Conservation (phyloP, 2,888 invertebrate genomes). For the Sarcophaga carnaria region DNA sequence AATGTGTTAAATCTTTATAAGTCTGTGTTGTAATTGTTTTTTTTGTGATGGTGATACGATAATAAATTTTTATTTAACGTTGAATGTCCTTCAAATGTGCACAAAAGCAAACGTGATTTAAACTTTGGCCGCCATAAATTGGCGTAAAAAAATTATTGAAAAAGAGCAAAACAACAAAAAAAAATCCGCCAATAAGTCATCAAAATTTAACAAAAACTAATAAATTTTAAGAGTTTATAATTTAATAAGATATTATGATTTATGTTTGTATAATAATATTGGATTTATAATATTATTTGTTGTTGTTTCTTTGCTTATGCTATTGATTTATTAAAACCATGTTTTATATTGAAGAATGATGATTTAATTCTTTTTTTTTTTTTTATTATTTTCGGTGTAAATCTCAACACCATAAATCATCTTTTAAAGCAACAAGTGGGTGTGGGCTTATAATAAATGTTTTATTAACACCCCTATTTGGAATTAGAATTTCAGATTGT, state of each 20-base stretch:
- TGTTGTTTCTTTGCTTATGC: background rate
- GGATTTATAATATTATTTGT: background rate
- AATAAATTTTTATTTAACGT: conserved; percentile 58
- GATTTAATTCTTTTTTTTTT: background rate
- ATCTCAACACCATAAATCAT: background rate
- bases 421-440: background rate
- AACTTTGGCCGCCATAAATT: conserved; percentile 52
- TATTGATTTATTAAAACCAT: background rate
- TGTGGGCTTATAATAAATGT: background rate
- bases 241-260: too few relatives aligned
- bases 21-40: conserved; percentile 32
- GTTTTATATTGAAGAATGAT: background rate
- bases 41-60: conserved; percentile 15
- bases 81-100: conserved; percentile 52
- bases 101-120: conserved; percentile 26
- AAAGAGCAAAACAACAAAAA: background rate
- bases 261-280: too few relatives aligned
- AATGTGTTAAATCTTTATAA: conserved; percentile 15
- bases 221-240: background rate
- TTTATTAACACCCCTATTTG: background rate
- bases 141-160: background rate
- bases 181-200: background rate
- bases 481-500: background rate
- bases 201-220: background rate
- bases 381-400: background rate